These are phyloP conservation scores for Brachionus rotundiformis DNA, from an alignment of 1,140 invertebrate genomes.

Conservation along the genomic window DNA sequence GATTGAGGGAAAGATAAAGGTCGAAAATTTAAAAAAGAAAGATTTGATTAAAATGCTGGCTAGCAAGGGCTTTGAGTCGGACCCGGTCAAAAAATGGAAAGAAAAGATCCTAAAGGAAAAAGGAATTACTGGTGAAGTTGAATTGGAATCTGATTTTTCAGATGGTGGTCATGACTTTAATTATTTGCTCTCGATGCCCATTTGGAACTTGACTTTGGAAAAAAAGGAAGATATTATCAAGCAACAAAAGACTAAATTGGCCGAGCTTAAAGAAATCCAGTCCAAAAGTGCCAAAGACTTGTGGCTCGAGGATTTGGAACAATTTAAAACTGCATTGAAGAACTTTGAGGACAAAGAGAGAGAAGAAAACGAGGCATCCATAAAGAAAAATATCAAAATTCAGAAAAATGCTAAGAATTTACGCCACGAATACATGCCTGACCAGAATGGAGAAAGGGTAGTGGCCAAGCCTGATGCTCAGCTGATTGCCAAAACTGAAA, in stretches of 20 bases:
- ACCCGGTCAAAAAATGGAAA: slow-evolving; percentile 93
- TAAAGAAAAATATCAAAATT: slow-evolving; percentile 17
- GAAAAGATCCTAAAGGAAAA: slow-evolving; percentile 65
- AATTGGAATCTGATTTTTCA: slow-evolving; percentile 54
- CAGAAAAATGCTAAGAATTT: slow-evolving; percentile 25
- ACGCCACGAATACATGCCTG: slow-evolving; percentile 12
- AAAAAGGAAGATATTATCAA: slow-evolving; percentile 86
- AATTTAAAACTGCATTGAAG: slow-evolving; percentile 65
- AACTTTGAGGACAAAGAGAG: slow-evolving; percentile 18
- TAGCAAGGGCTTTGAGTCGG: slow-evolving; percentile 82
- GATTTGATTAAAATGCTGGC: slow-evolving; percentile 84
- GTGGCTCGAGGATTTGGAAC: slow-evolving; percentile 85
- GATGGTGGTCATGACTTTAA: slow-evolving; percentile 57
- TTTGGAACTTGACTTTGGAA: slow-evolving; percentile 90
- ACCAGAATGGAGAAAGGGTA: slow-evolving; percentile 20
- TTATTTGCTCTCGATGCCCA: slow-evolving; percentile 64
- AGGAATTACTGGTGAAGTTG: background rate
- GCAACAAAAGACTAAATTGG: slow-evolving; percentile 76
- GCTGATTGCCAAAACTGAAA: slow-evolving; percentile 24
- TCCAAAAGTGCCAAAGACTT: slow-evolving; percentile 74
- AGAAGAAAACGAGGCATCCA: slow-evolving; percentile 10
- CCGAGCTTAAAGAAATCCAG: slow-evolving; percentile 63
- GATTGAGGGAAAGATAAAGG: slow-evolving; percentile 79
- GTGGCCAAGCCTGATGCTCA: slow-evolving; percentile 25
- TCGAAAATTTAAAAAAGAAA: slow-evolving; percentile 89